phyloP scores from a whole-genome alignment of 2,113 vertebrate species.

The Dissostichus mawsoni region DNA sequence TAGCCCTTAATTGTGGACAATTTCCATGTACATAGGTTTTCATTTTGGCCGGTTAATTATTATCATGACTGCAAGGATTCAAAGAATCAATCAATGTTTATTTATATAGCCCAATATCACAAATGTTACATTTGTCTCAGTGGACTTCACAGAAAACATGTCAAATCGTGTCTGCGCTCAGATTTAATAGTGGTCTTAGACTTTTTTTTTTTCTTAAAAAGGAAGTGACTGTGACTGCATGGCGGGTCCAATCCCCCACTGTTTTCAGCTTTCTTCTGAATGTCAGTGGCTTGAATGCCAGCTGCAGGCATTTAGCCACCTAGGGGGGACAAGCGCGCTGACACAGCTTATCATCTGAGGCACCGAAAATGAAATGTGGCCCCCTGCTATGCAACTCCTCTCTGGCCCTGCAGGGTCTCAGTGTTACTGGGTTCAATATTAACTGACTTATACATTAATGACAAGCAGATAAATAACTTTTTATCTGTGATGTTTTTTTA shows the following conservation, averaged over 20 bases:
- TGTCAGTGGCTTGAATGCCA: conserved; percentile 44
- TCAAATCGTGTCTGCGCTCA: background rate
- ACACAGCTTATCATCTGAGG: conserved; percentile 64
- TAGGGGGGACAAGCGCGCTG: background rate
- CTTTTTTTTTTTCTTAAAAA: no score
- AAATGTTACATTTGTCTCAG: no score
- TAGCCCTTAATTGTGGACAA: background rate
- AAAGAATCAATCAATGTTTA: no score
- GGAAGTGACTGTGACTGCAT: background rate
- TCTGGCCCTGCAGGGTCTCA: conserved; percentile 16
- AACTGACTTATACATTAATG: conserved; percentile 14
- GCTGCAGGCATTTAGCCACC: conserved; percentile 33
- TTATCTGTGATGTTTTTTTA: background rate
- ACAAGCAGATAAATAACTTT: conserved; percentile 13
- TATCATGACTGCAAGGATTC: background rate
- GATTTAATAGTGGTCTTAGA: background rate
- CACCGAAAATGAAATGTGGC: conserved; percentile 52
- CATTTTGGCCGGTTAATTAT: background rate
- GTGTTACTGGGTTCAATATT: conserved; percentile 16
- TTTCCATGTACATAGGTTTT: background rate
- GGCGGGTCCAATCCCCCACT: conserved; percentile 16
- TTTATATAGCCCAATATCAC: no score
- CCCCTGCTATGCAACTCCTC: conserved; percentile 39
- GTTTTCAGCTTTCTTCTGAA: conserved; percentile 45
- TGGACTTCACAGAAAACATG: background rate